Base-by-base conservation (phyloP, 1,140 invertebrate species). In the Dendrolimus punctatus region DNA sequence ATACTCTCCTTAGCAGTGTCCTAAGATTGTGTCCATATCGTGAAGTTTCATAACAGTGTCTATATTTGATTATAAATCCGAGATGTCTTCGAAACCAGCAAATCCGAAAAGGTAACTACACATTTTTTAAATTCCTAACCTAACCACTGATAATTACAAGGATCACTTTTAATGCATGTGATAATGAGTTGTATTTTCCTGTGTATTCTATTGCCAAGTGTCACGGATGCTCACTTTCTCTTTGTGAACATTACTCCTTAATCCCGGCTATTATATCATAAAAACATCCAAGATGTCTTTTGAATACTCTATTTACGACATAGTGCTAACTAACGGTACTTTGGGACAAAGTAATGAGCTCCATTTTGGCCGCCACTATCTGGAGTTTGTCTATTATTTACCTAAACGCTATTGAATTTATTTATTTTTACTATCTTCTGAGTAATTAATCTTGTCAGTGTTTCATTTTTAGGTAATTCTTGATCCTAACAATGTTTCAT, bases 1-100 rank as follows among this genome's bases (percentile, higher is more conserved):
- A 78, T 85, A 83, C 84, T 80, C 72, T 88, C 84, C 86, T 88
- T 86, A 69, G 84, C 86, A 87, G 83, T 87, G 86, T 84, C 77
- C 83, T 85, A 79, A 88, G 85, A 88, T 80, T 87, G 84, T 87
- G 73, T 55, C 76, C 76, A 72, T 82, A 85, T 87, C 80, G 76
- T 66, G 53, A 77, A 77, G 73, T 80, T 82, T 78, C 70, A 67
- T 75, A 79, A 73, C 71, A 80, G 73, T 82, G 76, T 73, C 57
- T 71, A 49, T 65, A 65, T 76, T 66, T 76, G 77, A 73, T 23
- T 36, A 51, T 6, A 76, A 80, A 81, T 61, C 57, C 40, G 78
- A 80, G 54, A 87, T 87, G 84, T 76, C 76, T 74, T 63, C 82
- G 46, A 87, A 87, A 65, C 79, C 76, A 63, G 62, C 73, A 44